phyloP scores from a whole-genome alignment of 35 echinoderm and acorn worm genomes.

The Ophiothrix spiculata region DNA sequence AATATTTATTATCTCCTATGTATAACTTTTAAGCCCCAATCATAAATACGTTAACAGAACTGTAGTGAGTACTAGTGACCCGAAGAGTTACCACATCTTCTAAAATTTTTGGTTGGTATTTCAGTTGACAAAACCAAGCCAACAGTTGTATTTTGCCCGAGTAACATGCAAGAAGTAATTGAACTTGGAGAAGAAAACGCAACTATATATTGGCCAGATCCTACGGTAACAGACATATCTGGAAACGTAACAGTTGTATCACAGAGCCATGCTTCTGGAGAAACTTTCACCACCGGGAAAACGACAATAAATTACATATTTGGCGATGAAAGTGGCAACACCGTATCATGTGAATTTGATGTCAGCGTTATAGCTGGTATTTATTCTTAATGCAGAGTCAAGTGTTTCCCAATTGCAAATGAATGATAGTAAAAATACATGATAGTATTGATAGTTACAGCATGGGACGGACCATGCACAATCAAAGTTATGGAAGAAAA shows the following conservation, averaged over 20 bases:
- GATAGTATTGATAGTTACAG: too few species aligned
- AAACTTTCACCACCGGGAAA: constrained; percentile 48
- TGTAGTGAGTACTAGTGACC: too few species aligned
- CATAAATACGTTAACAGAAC: too few species aligned
- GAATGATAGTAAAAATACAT: too few species aligned
- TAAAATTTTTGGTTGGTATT: too few species aligned
- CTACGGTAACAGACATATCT: constrained; percentile 69
- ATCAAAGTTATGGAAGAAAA: too few species aligned
- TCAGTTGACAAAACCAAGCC: constrained; percentile 26
- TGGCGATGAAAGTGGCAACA: constrained; percentile 54
- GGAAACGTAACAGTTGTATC: constrained; percentile 18
- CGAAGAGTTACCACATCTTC: too few species aligned
- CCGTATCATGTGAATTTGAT: constrained; percentile 37
- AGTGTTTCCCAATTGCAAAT: too few species aligned
- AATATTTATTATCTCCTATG: too few species aligned
- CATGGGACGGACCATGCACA: too few species aligned
- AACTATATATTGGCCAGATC: constrained; percentile 20
- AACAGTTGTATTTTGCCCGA: constrained; percentile 13
- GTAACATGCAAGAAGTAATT: neutral
- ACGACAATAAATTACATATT: constrained; percentile 60
- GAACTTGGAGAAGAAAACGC: neutral
- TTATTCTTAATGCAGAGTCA: too few species aligned
- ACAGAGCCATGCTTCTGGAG: constrained; percentile 31
- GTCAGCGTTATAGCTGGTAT: constrained; percentile 50
- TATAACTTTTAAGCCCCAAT: too few species aligned